phyloP scores from a whole-genome alignment of 2,888 invertebrate species.

The Junonia oenone region DNA sequence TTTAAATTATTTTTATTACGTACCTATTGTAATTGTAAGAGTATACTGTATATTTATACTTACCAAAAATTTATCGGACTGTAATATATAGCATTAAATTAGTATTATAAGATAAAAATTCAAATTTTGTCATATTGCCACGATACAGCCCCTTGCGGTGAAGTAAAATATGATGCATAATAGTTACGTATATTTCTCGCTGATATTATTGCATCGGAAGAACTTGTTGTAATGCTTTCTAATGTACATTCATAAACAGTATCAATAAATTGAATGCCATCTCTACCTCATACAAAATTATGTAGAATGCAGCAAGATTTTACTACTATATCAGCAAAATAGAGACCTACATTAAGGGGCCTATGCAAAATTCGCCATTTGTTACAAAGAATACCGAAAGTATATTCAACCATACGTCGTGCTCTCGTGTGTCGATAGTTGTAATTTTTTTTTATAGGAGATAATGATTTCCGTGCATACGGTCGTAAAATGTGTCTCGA shows the following conservation, averaged over 20 bases:
- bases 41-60: too few species aligned
- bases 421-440: constrained; percentile 14
- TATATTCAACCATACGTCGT: constrained; percentile 28
- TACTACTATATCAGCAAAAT: constrained; percentile 6
- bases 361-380: constrained; percentile 24
- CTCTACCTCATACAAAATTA: constrained; percentile 1
- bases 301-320: neutral
- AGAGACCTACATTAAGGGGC: neutral
- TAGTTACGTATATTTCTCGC: too few species aligned
- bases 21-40: too few species aligned
- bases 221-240: too few species aligned
- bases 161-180: constrained; percentile 6
- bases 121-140: constrained; percentile 11
- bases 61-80: too few species aligned
- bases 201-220: too few species aligned
- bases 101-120: too few species aligned
- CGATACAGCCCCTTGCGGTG: constrained; percentile 5
- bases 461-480: neutral
- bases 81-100: too few species aligned
- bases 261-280: too few species aligned
- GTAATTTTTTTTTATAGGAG: neutral
- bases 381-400: constrained; percentile 26
- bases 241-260: too few species aligned
- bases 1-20: too few species aligned
- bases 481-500: neutral